Conservation (phyloP, 2,888 invertebrate species). For the Linnaemya tessellans region DNA sequence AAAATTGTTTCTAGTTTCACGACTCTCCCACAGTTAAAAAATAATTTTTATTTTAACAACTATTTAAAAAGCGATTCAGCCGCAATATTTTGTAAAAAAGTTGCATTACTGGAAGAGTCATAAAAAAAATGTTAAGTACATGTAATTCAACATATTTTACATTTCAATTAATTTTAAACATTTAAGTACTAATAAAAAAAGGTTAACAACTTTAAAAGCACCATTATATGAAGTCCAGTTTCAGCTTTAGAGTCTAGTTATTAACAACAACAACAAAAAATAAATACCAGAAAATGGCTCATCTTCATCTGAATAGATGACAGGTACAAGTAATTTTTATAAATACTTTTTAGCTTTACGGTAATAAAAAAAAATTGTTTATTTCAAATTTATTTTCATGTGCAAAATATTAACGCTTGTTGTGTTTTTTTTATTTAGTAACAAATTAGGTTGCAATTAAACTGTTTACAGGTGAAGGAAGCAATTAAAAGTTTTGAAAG, state of each 20-base stretch:
- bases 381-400: background rate
- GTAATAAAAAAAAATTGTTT: constrained; percentile 5
- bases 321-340: constrained; percentile 1
- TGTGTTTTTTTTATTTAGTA: background rate
- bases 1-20: background rate
- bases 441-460: constrained; percentile 3
- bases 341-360: background rate
- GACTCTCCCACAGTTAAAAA: background rate
- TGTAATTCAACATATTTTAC: constrained; percentile 11
- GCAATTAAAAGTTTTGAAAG: background rate
- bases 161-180: constrained; percentile 40
- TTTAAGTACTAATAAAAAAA: constrained; percentile 36
- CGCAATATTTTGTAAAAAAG: background rate
- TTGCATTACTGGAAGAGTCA: background rate
- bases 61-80: background rate
- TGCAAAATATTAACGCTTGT: background rate
- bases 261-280: background rate
- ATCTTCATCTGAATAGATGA: constrained; percentile 29
- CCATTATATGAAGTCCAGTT: background rate
- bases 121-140: constrained; percentile 6
- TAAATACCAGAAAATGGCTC: constrained; percentile 15
- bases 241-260: background rate
- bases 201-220: constrained; percentile 6
- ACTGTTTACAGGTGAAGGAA: background rate
- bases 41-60: background rate